Evolutionary conservation across 2,888 invertebrate genomes (phyloP).

Genomic region (Allacma fusca): DNA sequence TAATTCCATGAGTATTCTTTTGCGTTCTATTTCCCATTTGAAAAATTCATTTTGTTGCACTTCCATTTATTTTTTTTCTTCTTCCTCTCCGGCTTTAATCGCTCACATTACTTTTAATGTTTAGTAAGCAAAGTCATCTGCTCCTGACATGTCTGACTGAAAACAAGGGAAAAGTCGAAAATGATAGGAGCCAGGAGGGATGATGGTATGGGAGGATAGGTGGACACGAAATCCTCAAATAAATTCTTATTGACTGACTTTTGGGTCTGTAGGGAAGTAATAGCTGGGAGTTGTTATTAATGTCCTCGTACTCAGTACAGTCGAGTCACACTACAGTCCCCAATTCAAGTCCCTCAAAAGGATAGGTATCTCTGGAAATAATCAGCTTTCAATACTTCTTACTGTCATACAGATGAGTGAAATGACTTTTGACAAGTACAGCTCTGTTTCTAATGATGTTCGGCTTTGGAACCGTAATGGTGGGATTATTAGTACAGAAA

Average conservation of each 20-base stretch:
- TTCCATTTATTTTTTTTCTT: slow-evolving; percentile 20
- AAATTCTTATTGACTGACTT: slow-evolving; percentile 7
- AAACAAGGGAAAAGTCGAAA: neutral
- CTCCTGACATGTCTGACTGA: neutral
- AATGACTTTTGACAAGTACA: neutral
- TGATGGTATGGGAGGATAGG: neutral
- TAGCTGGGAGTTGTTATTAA: neutral
- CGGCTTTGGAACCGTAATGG: neutral
- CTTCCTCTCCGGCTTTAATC: neutral
- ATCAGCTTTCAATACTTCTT: slow-evolving; percentile 12
- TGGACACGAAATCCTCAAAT: slow-evolving; percentile 4
- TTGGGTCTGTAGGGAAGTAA: neutral
- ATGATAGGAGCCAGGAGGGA: neutral
- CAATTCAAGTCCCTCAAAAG: too few relatives aligned
- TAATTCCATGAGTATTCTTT: slow-evolving; percentile 27
- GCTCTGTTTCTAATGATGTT: slow-evolving; percentile 9
- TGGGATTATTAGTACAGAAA: neutral
- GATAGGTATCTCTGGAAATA: neutral
- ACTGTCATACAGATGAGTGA: neutral
- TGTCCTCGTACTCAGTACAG: neutral
- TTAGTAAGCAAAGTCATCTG: neutral
- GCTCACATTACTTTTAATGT: neutral
- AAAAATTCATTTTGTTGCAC: slow-evolving; percentile 25
- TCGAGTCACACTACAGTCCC: too few relatives aligned
- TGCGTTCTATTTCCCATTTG: slow-evolving; percentile 23